phyloP scores from a whole-genome alignment of 2,113 vertebrate genomes.

The Theropithecus gelada region DNA sequence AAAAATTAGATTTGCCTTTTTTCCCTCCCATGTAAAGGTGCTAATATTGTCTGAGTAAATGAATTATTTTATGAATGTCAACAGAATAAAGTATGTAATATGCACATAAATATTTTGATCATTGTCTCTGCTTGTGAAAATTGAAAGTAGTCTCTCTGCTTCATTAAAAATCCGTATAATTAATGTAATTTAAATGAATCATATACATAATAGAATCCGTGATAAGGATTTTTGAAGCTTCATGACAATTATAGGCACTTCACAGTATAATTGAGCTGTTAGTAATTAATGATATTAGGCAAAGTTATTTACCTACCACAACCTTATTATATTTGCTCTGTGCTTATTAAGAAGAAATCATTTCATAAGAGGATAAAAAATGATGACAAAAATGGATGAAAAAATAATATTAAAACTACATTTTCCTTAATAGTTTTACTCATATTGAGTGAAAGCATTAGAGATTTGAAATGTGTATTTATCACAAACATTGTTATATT shows the following conservation, averaged over 20 bases:
- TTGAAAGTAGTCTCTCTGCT: conserved; percentile 51
- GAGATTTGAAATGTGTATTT: conserved; percentile 24
- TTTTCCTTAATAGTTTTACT: conserved; percentile 38
- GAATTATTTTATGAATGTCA: conserved; percentile 62
- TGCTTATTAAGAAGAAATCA: conserved; percentile 54
- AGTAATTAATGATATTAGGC: conserved; percentile 61
- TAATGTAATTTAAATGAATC: conserved; percentile 75
- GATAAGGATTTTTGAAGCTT: conserved; percentile 62
- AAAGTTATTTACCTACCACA: conserved; percentile 67
- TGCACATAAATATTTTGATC: conserved; percentile 76
- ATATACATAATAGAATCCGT: conserved; percentile 64
- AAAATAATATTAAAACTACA: conserved; percentile 24
- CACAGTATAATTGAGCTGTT: conserved; percentile 61
- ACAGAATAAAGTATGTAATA: conserved; percentile 63
- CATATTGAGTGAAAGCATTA: conserved; percentile 8
- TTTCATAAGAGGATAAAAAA: conserved; percentile 46
- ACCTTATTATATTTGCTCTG: conserved; percentile 46
- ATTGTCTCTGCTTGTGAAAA: conserved; percentile 68
- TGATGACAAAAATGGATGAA: conserved; percentile 16
- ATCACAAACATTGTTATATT: neutral
- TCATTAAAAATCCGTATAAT: conserved; percentile 72
- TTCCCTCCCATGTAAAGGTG: conserved; percentile 23
- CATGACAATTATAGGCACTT: conserved; percentile 59
- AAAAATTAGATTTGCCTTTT: conserved; percentile 4
- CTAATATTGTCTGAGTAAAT: conserved; percentile 49